Conservation (phyloP, 2,888 invertebrate genomes). For the Parascotia fuliginaria region DNA sequence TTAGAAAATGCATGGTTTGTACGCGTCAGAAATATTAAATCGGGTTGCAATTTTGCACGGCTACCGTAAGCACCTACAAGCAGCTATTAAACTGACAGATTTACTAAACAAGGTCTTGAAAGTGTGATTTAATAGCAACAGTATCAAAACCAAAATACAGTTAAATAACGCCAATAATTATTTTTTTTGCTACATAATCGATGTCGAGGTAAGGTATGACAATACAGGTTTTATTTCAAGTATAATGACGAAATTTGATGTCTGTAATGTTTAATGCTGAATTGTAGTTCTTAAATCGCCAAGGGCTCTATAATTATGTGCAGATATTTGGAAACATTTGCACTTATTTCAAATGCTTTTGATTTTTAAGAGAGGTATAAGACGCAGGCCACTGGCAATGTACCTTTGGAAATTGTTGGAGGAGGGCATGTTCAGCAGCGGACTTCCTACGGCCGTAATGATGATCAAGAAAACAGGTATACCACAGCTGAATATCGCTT, state of each 20-base stretch:
- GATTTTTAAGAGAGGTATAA: no score
- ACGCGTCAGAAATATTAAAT: slow-evolving; percentile 59
- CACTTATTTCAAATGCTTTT: no score
- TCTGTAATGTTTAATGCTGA: slow-evolving; percentile 1
- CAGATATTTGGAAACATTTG: no score
- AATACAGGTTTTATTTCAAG: slow-evolving; percentile 14
- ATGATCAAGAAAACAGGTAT: no score
- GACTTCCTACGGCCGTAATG: no score
- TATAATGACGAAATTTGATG: background rate
- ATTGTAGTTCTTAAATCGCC: background rate
- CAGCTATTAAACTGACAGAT: slow-evolving; percentile 20
- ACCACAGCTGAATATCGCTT: no score
- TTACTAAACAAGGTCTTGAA: slow-evolving; percentile 22
- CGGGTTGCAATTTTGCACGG: slow-evolving; percentile 48
- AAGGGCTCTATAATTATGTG: background rate
- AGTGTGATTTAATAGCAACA: slow-evolving; percentile 13
- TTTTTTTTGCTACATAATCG: slow-evolving; percentile 1
- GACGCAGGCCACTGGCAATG: no score
- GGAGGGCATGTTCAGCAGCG: no score
- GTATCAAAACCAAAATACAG: slow-evolving; percentile 17
- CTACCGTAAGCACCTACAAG: slow-evolving; percentile 26
- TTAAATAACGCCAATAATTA: background rate
- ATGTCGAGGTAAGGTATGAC: slow-evolving; percentile 1
- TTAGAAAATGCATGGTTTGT: slow-evolving; percentile 49
- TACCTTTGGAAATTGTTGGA: no score